phyloP scores from a whole-genome alignment of 2,888 invertebrate species.

The Himalopsyche japonica region DNA sequence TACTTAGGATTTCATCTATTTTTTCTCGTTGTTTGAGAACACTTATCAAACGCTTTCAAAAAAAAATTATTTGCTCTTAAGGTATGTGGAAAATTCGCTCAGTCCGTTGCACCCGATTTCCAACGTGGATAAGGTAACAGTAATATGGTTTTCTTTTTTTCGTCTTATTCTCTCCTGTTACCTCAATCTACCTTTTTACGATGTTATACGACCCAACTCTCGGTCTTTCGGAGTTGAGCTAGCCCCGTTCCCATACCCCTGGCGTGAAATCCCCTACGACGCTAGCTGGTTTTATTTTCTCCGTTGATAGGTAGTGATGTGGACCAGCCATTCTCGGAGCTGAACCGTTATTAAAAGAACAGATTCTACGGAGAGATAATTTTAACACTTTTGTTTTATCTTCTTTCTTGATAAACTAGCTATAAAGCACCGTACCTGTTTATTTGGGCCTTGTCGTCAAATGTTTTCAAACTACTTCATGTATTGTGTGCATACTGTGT shows the following conservation, averaged over 20 bases:
- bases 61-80: slow-evolving; percentile 18
- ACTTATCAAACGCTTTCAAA: background rate
- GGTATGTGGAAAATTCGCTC: slow-evolving; percentile 15
- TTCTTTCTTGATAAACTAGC: background rate
- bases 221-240: slow-evolving; percentile 2
- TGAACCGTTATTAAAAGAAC: slow-evolving; percentile 8
- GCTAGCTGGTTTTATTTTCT: slow-evolving; percentile 30
- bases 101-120: slow-evolving; percentile 29
- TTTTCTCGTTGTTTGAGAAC: background rate
- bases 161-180: slow-evolving; percentile 17
- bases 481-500: too few relatives aligned
- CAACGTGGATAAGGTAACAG: slow-evolving; percentile 9
- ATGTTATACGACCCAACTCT: slow-evolving; percentile 28
- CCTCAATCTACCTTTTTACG: slow-evolving; percentile 35
- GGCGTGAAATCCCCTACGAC: slow-evolving; percentile 15
- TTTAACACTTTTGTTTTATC: background rate
- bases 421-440: background rate
- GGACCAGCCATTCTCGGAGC: slow-evolving; percentile 11
- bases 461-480: too few relatives aligned
- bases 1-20: background rate
- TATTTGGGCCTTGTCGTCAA: background rate
- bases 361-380: background rate
- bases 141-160: slow-evolving; percentile 21
- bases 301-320: slow-evolving; percentile 28
- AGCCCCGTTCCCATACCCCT: background rate